Base-by-base conservation (phyloP, 2,888 invertebrate species). In the Caenorhabditis parvicauda region DNA sequence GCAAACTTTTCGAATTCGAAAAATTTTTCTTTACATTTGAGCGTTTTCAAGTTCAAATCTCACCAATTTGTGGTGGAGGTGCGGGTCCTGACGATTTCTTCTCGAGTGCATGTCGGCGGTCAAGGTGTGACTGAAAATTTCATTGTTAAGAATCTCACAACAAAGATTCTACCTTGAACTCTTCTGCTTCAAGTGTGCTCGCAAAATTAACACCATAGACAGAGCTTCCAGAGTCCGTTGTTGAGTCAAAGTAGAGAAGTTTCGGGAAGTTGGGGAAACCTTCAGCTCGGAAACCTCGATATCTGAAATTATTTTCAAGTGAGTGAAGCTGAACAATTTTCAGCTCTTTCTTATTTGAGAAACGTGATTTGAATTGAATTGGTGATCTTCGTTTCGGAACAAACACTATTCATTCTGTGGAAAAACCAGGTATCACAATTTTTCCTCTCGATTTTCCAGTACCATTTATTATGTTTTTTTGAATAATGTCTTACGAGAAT, bases 191-290 rank as follows among this genome's bases (percentile, higher is more conserved):
- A 25, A 32, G 32, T 39, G 49, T 50, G 29, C 52, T 57, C 38
- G 56, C 53, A 37, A 64, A 64, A 24, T 64, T 64, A 14, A 64
- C 17, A n/a, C 64, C 64, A 2, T 54, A 7, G 3, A 64, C 44
- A 43, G 57, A 58, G 12, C 44, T 42, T 25, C 51, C 57, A 39
- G 46, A 45, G 43, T 58, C 58, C 17, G 47, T 50, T 19, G 55
- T n/a, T n/a, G n/a, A 55, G 29, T 67, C 64, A 35, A 76, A 76
- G 6, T 70, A 57, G 7, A 76, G 39, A 25, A 76, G 49, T 35
- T 62, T 57, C 9, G 59, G 65, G 47, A 67, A 70, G 21, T 64
- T 50, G 14, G 58, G 48, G 47, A 73, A 73, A 32, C 54, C 47
- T 27, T 66, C 65, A 21, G 63, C 67, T 35, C 61, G 59, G 37